Conservation (phyloP, 2,888 invertebrate species). For the Gymnoscelis rufifasciata region DNA sequence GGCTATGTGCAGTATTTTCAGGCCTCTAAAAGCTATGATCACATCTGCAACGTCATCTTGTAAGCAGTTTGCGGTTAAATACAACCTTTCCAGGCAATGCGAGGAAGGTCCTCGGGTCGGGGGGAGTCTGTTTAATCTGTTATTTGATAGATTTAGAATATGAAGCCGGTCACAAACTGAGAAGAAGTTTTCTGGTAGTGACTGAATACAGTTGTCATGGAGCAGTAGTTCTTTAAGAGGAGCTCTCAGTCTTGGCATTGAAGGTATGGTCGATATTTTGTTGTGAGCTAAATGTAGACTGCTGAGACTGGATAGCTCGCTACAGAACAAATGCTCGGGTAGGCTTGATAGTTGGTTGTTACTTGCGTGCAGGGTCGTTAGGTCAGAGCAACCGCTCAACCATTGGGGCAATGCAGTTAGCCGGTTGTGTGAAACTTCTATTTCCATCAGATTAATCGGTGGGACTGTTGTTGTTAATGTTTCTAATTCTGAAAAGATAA, state of each 20-base stretch:
- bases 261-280: conserved; percentile 85
- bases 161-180: conserved; percentile 81
- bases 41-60: conserved; percentile 84
- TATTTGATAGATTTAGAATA: conserved; percentile 88
- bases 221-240: conserved; percentile 85
- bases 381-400: conserved; percentile 85
- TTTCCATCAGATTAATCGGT: conserved; percentile 85
- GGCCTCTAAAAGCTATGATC: conserved; percentile 81
- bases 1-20: conserved; percentile 86
- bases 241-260: conserved; percentile 80
- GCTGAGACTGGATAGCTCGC: conserved; percentile 85
- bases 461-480: conserved; percentile 83
- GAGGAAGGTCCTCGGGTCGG: conserved; percentile 81
- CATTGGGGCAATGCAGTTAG: conserved; percentile 86
- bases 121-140: conserved; percentile 85
- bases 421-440: conserved; percentile 89
- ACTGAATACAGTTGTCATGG: conserved; percentile 87
- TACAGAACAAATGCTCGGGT: conserved; percentile 86
- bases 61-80: conserved; percentile 87
- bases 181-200: conserved; percentile 87
- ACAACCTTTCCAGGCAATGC: conserved; percentile 82
- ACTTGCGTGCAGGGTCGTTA: conserved; percentile 85
- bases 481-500: conserved; percentile 82
- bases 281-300: conserved; percentile 89
- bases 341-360: conserved; percentile 85